These are phyloP conservation scores for Hydrophis major DNA, from an alignment of 2,797 vertebrate species.

Conservation along the genomic window DNA sequence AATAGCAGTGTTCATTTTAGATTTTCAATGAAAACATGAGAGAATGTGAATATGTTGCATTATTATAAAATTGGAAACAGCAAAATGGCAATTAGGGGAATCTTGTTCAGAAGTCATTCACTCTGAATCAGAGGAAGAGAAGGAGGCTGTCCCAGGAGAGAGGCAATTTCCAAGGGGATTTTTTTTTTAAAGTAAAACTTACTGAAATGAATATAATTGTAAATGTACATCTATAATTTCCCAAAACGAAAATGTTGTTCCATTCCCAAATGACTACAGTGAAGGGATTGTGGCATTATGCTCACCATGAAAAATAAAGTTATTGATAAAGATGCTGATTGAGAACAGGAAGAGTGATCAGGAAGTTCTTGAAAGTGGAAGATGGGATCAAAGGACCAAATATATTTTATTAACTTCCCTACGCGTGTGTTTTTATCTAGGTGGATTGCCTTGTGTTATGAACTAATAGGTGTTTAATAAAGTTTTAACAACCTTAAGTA, in stretches of 20 bases:
- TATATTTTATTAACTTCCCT: not conserved
- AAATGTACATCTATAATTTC: not conserved
- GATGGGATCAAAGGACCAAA: not conserved
- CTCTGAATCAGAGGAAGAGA: not conserved
- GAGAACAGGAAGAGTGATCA: not conserved
- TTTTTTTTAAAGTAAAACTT: not conserved
- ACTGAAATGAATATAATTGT: too few relatives aligned
- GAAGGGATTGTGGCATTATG: not conserved
- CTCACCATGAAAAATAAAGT: not conserved
- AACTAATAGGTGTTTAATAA: too few relatives aligned
- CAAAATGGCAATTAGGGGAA: not conserved
- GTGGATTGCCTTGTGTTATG: not conserved
- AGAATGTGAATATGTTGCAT: not conserved
- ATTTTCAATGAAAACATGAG: constrained; percentile 6
- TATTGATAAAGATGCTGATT: not conserved
- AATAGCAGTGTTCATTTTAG: constrained; percentile 21
- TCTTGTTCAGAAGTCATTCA: not conserved
- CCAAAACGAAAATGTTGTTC: not conserved
- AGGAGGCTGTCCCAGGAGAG: not conserved
- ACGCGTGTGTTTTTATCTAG: not conserved
- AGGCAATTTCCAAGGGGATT: not conserved
- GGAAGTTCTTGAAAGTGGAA: not conserved
- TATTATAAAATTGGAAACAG: not conserved
- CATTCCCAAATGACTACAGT: not conserved
- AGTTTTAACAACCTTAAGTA: too few relatives aligned